Evolutionary conservation across 2,113 vertebrate genomes (phyloP), one percentile per base, ranked within the genome.

Genomic region (Toxotes chatareus): DNA sequence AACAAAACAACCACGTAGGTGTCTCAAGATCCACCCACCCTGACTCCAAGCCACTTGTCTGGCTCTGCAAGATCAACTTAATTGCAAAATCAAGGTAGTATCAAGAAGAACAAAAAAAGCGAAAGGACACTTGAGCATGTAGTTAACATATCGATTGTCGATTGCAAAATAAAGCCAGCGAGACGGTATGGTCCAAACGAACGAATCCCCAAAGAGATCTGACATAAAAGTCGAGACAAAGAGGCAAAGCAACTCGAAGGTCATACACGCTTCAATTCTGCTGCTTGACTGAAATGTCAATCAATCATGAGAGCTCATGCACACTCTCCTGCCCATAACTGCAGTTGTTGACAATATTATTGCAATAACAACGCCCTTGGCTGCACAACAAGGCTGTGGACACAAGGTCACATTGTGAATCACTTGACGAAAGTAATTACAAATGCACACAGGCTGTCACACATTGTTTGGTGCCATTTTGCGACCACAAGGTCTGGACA

Each of bases 1-100:
- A 89, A 91, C 89, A 88, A 90, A 92, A 89, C 89, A 88, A 91
- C 82, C 78, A 79, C 62, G 82, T 85, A 91, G 90, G 91, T 91
- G 89, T 88, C 86, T 88, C 80, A 23, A 86, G 76, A 92, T 88
- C 80, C 87, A 86, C 91, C 91, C 88, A 91, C 89, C 63, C 36
- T 73, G 83, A 86, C 89, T 91, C 75, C 42, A 57, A 40, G 76
- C 69, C 63, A 76, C 79, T 73, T 53, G 86, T 84, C 83, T 87
- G 73, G 86, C 83, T 84, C 47, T 79, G 73, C 74, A 80, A 73
- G 69, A 81, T 82, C 62, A 75, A 60, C 64, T 67, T 57, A 44
- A 78, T 55, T 69, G 59, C 80, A 73, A 82, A 79, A 71, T 42
- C 36, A 65, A 53, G 31, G 36, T 67, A 75, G 55, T 63, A 53